Base-by-base conservation (phyloP, 2,797 vertebrate species). In the Diplodus sargus region DNA sequence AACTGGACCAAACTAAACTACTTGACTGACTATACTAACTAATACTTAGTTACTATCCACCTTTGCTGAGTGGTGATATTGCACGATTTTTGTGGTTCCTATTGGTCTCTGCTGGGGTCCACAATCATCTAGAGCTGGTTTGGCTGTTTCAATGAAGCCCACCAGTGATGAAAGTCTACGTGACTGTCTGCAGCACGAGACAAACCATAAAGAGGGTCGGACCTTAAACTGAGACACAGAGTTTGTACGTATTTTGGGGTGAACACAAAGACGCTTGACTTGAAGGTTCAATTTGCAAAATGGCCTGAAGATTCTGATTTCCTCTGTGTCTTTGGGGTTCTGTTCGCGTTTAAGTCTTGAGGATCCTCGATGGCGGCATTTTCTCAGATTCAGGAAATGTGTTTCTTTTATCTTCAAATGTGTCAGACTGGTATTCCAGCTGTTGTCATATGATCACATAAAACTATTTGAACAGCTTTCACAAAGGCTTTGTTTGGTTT, bases 91-190 rank as follows among this genome's bases (percentile, higher is more conserved):
- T 72, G 56, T 18, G 52, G 22, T 45, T 76, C 42, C 23, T 43
- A 49, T 20, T 20, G 22, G 30, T 65, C 61, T 23, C 49, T 61
- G 66, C 49, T 66, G 60, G 74, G 54, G 48, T 59, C 45, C 7
- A 48, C 25, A 20, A 52, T 54, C 49, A 82, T 51, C 39, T 85
- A 59, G 76, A 80, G 74, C 47, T n/a, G 28, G 49, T 82, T 86
- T 81, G 57, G 69, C 51, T 70, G n/a, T 70, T 83, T 30, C 42
- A 47, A n/a, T 70, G 69, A 64, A 78, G 65, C 60, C 34, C 23
- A 51, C 22, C 17, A 49, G 47, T 69, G 53, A 61, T 71, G 65
- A 86, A 78, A 68, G 56, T 42, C 47, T 48, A 51, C 25, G 70
- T 52, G 67, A 66, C 59, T 17, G 45, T 56, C 52, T 39, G 71